phyloP scores from a whole-genome alignment of 2,797 vertebrate species.

The Petrocephalus sullivani region DNA sequence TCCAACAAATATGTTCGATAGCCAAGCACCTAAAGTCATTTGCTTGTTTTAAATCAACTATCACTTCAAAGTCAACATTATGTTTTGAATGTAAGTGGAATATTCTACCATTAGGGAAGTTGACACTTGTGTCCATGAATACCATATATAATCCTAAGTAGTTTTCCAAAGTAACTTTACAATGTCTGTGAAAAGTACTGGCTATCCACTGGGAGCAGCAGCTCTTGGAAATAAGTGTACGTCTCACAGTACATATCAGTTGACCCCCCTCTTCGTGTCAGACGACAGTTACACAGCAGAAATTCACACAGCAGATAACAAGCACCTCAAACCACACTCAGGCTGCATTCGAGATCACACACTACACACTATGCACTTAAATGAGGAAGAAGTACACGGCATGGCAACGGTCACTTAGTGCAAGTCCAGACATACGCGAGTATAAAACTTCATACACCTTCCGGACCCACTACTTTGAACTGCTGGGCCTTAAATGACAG shows the following conservation, averaged over 20 bases:
- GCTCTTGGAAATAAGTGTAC: background rate
- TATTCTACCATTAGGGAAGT: background rate
- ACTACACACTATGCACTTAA: background rate
- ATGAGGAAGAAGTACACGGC: background rate
- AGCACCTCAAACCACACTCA: background rate
- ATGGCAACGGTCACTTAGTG: background rate
- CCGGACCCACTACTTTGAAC: background rate
- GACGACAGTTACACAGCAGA: background rate
- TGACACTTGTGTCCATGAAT: background rate
- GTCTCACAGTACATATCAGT: background rate
- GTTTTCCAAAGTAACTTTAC: background rate
- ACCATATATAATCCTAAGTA: background rate
- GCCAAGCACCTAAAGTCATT: background rate
- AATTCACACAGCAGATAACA: background rate
- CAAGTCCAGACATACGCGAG: background rate
- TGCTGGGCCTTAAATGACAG: background rate
- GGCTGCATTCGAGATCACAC: background rate
- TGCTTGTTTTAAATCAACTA: background rate
- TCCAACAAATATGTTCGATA: constrained; percentile 6
- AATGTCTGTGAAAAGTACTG: background rate
- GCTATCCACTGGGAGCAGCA: background rate
- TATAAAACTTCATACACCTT: background rate
- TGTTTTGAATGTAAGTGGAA: background rate
- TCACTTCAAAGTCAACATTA: background rate
- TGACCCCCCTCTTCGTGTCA: background rate